A percentile compares a stretch with the other conserved stretches of the same genome.
Evolutionary conservation across 2,113 vertebrate species (phyloP).

Genomic region (Antigone vipio): DNA sequence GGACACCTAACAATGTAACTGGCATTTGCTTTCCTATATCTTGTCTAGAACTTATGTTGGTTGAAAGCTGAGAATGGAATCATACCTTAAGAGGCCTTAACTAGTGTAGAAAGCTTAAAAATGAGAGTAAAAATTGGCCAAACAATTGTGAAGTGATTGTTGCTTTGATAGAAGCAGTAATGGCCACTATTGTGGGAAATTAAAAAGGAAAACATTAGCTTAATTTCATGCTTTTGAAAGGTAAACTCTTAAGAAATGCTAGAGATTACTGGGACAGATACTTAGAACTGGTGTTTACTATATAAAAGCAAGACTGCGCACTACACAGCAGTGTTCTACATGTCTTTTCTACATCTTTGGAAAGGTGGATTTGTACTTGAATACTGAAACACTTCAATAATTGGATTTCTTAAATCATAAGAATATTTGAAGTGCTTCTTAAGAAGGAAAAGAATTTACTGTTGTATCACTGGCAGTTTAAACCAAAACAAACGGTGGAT

Average conservation of each 20-base stretch:
- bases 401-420: neutral
- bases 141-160: neutral
- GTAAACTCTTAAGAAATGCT: neutral
- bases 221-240: neutral
- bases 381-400: neutral
- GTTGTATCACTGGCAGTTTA: neutral
- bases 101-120: neutral
- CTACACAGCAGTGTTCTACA: neutral
- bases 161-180: neutral
- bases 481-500: neutral
- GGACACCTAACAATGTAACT: neutral
- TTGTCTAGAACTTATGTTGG: neutral
- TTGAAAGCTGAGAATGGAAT: neutral
- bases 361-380: neutral
- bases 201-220: neutral
- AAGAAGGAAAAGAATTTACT: neutral
- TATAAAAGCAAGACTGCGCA: neutral
- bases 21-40: neutral
- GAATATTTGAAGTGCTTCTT: neutral
- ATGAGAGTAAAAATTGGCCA: neutral
- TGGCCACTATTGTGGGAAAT: neutral
- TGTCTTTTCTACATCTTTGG: neutral
- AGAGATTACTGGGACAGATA: neutral
- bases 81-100: neutral
- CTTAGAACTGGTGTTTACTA: neutral